These are phyloP conservation scores for mouse (Mus musculus) DNA, from an alignment of 2,113 vertebrate species.

Conservation along the genomic window GRCm39 chr1:102579001-102579500, in stretches of 20 bases:
- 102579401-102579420: not conserved
- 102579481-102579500: not conserved
- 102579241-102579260: not conserved
- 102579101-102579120: too few species aligned
- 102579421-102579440: not conserved
- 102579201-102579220: not conserved
- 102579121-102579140: not conserved
- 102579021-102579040: not conserved
- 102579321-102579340: too few species aligned
- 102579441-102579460: not conserved
- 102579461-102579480: not conserved
- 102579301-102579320: not conserved
- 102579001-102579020: too few species aligned
- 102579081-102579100: not conserved
- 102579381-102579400: not conserved
- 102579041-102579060: not conserved
- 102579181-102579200: not conserved
- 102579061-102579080: not conserved
- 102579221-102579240: not conserved
- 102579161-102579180: not conserved
- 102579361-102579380: not conserved
- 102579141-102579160: too few species aligned
- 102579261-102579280: not conserved
- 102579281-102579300: not conserved
- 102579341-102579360: too few species aligned